Base-by-base conservation (phyloP, 2,888 invertebrate genomes). In the Eilema griseolum region DNA sequence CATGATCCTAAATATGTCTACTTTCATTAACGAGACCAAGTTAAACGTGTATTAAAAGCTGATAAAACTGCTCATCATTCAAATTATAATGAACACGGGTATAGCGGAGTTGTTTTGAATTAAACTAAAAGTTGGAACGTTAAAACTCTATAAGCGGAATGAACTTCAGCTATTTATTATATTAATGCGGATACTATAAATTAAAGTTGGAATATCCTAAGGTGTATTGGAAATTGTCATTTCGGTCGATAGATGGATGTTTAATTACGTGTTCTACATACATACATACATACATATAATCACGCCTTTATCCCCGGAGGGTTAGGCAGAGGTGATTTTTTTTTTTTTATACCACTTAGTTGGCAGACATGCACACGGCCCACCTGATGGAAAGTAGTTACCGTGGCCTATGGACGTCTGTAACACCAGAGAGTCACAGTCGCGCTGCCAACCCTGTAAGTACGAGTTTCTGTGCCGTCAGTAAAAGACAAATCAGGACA, bases 131-230 rank as follows among this genome's bases (percentile, higher is more conserved):
- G 66, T 81, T 80, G 66, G 52, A 31, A 23, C 74, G 77, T 70
- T 80, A 66, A 74, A 81, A 52, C 69, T 67, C 26, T 71, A 62
- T 56, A 67, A 62, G 68, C 64, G 24, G 24, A 60, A 71, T 66
- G 24, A 80, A 80, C 70, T 80, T 81, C 56, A 5, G 61, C 79
- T 63, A 80, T 81, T 81, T 73, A 72, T 80, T 74, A 79, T 81
- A 77, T 77, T 79, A 77, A 75, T 79, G 73, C 79, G 72, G 61
- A 77, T 73, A 66, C 62, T 71, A 77, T 74, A 73, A 78, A 80
- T 70, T 77, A 62, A 65, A 61, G 69, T 31, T 28, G n/a, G 68
- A 73, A 79, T 76, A 71, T 66, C 69, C 64, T 78, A 20, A 64
- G 37, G 59, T 75, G 72, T 71, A 66, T 71, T 28, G 68, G 11